These are phyloP conservation scores for Cheilosia impressa DNA, from an alignment of 2,888 invertebrate species.

Conservation along the genomic window DNA sequence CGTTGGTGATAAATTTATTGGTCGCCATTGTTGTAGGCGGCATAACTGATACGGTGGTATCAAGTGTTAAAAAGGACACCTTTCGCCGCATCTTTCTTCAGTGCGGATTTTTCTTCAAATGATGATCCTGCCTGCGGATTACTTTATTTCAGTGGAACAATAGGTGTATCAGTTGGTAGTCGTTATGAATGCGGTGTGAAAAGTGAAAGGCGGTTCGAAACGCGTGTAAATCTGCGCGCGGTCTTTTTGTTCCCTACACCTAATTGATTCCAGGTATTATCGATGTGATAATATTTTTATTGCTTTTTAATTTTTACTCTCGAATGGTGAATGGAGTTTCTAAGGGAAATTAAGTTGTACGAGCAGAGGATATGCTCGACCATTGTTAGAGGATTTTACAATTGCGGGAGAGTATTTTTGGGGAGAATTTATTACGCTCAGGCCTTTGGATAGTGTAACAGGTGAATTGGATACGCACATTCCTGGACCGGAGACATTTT, in stretches of 20 bases:
- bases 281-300: slow-evolving; percentile 53
- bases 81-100: slow-evolving; percentile 51
- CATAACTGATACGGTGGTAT: slow-evolving; percentile 64
- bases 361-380: neutral
- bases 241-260: slow-evolving; percentile 17
- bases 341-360: slow-evolving; percentile 41
- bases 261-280: slow-evolving; percentile 64
- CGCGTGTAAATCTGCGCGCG: slow-evolving; percentile 40
- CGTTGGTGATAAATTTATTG: slow-evolving; percentile 54
- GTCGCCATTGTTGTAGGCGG: slow-evolving; percentile 47
- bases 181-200: neutral
- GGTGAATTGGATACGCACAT: neutral
- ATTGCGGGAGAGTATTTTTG: neutral
- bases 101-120: slow-evolving; percentile 54
- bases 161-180: slow-evolving; percentile 34
- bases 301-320: slow-evolving; percentile 61
- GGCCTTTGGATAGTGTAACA: neutral
- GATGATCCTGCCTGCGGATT: slow-evolving; percentile 64
- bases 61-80: slow-evolving; percentile 68
- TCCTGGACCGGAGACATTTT: too few species aligned
- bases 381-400: slow-evolving; percentile 27
- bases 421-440: neutral
- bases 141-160: slow-evolving; percentile 28
- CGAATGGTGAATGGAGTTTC: slow-evolving; percentile 35
- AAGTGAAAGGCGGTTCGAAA: slow-evolving; percentile 22